A percentile compares a stretch with the other conserved stretches of the same genome.
These are phyloP conservation scores for Eilema depressum DNA, from an alignment of 2,888 invertebrate genomes.

Conservation along the genomic window DNA sequence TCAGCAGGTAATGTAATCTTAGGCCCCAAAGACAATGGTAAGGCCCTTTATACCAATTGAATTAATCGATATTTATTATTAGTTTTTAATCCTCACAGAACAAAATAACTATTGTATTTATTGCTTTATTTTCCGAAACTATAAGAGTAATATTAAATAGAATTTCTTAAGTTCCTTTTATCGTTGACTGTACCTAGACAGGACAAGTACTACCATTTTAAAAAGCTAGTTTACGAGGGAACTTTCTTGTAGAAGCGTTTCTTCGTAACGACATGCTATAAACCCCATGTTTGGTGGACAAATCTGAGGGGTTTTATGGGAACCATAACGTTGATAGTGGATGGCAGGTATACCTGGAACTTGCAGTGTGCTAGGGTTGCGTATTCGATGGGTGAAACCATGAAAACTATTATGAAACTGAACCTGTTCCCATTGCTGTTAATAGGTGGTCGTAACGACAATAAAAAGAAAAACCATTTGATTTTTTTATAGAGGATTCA, in stretches of 20 bases:
- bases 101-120: too few relatives aligned
- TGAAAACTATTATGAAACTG: not conserved
- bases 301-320: constrained; percentile 5
- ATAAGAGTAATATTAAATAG: too few relatives aligned
- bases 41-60: too few relatives aligned
- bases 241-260: not conserved
- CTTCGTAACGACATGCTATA: not conserved
- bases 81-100: too few relatives aligned
- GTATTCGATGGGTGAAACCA: not conserved
- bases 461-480: too few relatives aligned
- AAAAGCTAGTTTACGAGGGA: constrained; percentile 10
- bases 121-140: too few relatives aligned
- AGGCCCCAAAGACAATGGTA: too few relatives aligned
- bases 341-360: not conserved
- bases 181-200: not conserved
- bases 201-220: not conserved
- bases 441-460: not conserved
- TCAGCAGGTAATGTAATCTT: too few relatives aligned
- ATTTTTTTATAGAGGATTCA: too few relatives aligned
- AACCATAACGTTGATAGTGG: constrained; percentile 1
- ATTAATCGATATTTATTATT: too few relatives aligned
- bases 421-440: not conserved
- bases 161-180: not conserved
- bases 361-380: not conserved
- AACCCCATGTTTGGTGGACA: constrained; percentile 6